phyloP scores from a whole-genome alignment of 2,113 vertebrate species.

The Epinephelus cyanopodus region DNA sequence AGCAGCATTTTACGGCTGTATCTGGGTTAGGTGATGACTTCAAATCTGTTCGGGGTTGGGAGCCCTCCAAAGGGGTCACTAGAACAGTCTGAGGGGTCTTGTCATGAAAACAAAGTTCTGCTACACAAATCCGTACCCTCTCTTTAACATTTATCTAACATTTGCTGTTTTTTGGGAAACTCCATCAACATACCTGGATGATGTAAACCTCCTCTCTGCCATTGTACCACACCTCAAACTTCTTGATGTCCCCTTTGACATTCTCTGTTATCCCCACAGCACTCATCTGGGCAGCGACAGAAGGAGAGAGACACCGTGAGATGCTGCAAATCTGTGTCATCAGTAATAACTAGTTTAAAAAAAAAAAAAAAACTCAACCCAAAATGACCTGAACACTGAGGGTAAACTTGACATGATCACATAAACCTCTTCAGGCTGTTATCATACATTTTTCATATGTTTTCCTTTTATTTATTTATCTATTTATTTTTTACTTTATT shows the following conservation, averaged over 20 bases:
- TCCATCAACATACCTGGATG: constrained; percentile 89
- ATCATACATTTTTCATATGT: too few relatives aligned
- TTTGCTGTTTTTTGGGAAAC: not conserved
- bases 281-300: constrained; percentile 87
- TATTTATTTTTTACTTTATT: too few relatives aligned
- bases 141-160: not conserved
- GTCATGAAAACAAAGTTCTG: not conserved
- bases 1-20: not conserved
- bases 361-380: not conserved
- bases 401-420: not conserved
- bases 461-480: too few relatives aligned
- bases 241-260: constrained; percentile 93
- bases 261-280: constrained; percentile 95
- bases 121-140: not conserved
- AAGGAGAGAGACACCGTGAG: not conserved
- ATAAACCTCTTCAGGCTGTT: not conserved
- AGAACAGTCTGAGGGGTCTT: not conserved
- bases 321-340: not conserved
- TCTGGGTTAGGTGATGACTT: too few relatives aligned
- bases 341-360: not conserved
- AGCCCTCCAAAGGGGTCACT: not conserved
- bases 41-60: not conserved
- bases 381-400: not conserved
- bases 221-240: constrained; percentile 96
- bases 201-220: constrained; percentile 97